A percentile compares a stretch with the other conserved stretches of the same genome.
These are phyloP conservation scores for Heliocidaris erythrogramma DNA, from an alignment of 35 echinoderm and acorn worm species.

Conservation along the genomic window DNA sequence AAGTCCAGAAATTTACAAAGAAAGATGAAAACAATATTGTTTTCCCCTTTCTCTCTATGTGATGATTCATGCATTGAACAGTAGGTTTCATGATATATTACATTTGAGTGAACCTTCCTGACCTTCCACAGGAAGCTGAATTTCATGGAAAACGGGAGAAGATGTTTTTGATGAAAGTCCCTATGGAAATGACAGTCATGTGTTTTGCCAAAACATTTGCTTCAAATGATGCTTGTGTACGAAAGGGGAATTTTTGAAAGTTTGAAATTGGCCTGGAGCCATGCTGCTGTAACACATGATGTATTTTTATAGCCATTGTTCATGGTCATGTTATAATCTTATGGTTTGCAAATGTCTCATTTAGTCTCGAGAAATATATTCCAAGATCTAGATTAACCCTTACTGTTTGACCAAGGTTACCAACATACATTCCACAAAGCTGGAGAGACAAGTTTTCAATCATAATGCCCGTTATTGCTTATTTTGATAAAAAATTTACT, in stretches of 20 bases:
- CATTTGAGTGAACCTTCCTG: neutral
- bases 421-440: too few relatives aligned
- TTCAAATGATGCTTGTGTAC: neutral
- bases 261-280: neutral
- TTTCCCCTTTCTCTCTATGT: neutral
- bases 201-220: neutral
- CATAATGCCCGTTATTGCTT: too few relatives aligned
- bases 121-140: neutral
- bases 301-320: too few relatives aligned
- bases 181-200: neutral
- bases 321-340: too few relatives aligned
- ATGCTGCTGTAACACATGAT: neutral
- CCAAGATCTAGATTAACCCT: too few relatives aligned
- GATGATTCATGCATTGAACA: neutral
- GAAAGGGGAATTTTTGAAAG: neutral
- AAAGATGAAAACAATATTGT: too few relatives aligned
- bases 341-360: too few relatives aligned
- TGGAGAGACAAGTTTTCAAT: too few relatives aligned
- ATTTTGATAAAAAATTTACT: too few relatives aligned
- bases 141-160: neutral
- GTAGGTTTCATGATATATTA: neutral
- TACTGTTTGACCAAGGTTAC: too few relatives aligned
- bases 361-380: too few relatives aligned
- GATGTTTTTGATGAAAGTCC: constrained; percentile 1
- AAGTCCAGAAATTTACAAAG: too few relatives aligned